phyloP scores from a whole-genome alignment of 2,888 invertebrate species.

The Andrena bicolor region DNA sequence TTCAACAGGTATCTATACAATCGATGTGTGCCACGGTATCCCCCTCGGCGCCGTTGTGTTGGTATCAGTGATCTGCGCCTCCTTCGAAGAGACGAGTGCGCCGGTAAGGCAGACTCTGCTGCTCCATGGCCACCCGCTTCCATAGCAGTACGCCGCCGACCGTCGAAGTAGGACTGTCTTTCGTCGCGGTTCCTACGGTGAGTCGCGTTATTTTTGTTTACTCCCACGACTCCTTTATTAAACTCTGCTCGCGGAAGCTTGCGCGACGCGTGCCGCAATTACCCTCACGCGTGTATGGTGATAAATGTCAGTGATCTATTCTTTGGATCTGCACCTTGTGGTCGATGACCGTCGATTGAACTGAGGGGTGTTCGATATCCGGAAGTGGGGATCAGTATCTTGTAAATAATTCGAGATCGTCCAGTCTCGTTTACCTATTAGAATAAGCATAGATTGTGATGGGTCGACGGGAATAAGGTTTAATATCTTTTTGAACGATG shows the following conservation, averaged over 20 bases:
- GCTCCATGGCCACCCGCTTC: conserved; percentile 26
- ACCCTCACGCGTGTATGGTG: not conserved
- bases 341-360: not conserved
- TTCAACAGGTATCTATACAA: conserved; percentile 59
- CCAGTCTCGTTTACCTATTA: not conserved
- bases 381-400: not conserved
- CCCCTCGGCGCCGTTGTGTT: conserved; percentile 37
- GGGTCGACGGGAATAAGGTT: not conserved
- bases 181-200: conserved; percentile 1
- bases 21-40: conserved; percentile 41
- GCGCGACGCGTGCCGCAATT: not conserved
- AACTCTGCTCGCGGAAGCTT: not conserved
- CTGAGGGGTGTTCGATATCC: not conserved
- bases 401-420: not conserved
- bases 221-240: not conserved
- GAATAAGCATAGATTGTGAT: not conserved
- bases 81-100: conserved; percentile 53
- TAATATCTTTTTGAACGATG: not conserved
- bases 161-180: conserved; percentile 37
- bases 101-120: conserved; percentile 46
- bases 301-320: not conserved
- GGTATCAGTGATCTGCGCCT: conserved; percentile 55
- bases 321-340: not conserved
- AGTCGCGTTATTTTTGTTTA: conserved; percentile 46
- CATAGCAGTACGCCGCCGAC: conserved; percentile 51